Evolutionary conservation across 1,140 invertebrate genomes (phyloP), one percentile per base, ranked within the genome.

Genomic region (Copidosoma floridanum): DNA sequence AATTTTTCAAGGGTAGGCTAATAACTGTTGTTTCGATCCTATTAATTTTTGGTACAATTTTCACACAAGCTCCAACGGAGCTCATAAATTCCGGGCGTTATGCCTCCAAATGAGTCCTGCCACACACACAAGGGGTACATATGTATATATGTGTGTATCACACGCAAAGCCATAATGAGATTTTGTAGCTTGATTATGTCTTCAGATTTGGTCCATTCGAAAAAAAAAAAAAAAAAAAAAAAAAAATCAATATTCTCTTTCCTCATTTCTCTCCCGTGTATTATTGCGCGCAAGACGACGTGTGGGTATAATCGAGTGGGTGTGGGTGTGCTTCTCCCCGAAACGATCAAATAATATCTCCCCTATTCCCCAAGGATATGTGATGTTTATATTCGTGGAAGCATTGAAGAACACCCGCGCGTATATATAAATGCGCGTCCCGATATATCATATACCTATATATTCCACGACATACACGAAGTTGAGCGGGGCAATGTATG

Each of bases 331-430:
- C 40, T 52, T 56, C 52, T 24, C 24, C 26, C 29, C 10, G 7
- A 62, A 62, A 56, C 37, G 44, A 61, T 56, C 59, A 16, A 61
- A 62, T 62, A 62, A 62, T 52, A 56, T 62, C 38, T 62, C n/a
- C 37, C 46, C 52, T n/a, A n/a, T n/a, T n/a, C n/a, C n/a, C n/a
- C n/a, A n/a, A n/a, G n/a, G n/a, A n/a, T 12, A 12, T 32, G 6
- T 56, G 60, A 62, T 62, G 60, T 62, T 62, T 62, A 51, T 62
- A 62, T 62, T 62, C 60, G 53, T 62, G 60, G 60, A 62, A 61
- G 23, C 20, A 51, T 26, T 48, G 32, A 26, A 48, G 40, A 41
- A n/a, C 14, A 27, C 11, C 40, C 35, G 37, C 12, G 7, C 6
- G 46, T n/a, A n/a, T n/a, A n/a, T n/a, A n/a, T n/a, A n/a, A n/a